Evolutionary conservation across 35 echinoderm and acorn worm genomes (phyloP).

Genomic region (Eucidaris tribuloides): DNA sequence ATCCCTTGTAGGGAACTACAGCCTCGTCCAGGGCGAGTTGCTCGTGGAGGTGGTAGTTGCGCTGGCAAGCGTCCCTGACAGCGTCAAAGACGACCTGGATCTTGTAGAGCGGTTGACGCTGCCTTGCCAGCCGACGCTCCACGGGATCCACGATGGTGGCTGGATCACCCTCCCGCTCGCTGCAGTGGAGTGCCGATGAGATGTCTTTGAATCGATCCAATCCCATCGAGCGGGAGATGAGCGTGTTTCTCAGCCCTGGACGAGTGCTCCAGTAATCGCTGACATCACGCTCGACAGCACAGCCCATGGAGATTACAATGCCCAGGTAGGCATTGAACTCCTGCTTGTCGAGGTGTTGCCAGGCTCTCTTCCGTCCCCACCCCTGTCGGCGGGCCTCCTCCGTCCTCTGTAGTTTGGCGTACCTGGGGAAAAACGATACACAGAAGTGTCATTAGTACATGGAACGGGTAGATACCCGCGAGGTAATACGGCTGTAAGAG

Average conservation of each 20-base stretch:
- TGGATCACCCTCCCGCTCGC: neutral
- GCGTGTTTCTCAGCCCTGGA: neutral
- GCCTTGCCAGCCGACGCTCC: neutral
- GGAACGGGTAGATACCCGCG: too few relatives aligned
- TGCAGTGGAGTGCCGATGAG: neutral
- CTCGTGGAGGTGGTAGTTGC: neutral
- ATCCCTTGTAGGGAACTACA: too few relatives aligned
- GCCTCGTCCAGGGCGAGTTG: neutral
- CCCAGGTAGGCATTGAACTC: too few relatives aligned
- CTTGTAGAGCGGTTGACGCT: neutral
- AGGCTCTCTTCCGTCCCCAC: too few relatives aligned
- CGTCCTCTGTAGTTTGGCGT: too few relatives aligned
- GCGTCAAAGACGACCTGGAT: neutral
- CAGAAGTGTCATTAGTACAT: too few relatives aligned
- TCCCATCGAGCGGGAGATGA: neutral
- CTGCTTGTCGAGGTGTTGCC: too few relatives aligned
- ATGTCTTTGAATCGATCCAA: neutral
- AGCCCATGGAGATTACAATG: too few relatives aligned
- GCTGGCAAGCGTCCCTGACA: neutral
- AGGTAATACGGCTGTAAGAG: too few relatives aligned
- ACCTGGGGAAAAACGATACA: too few relatives aligned
- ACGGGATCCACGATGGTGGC: neutral
- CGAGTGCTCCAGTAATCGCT: neutral
- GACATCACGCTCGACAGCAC: too few relatives aligned
- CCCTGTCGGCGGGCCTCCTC: too few relatives aligned